Base-by-base conservation (phyloP, 64 coral and sea anemone genomes). In the Stylophora pistillata region DNA sequence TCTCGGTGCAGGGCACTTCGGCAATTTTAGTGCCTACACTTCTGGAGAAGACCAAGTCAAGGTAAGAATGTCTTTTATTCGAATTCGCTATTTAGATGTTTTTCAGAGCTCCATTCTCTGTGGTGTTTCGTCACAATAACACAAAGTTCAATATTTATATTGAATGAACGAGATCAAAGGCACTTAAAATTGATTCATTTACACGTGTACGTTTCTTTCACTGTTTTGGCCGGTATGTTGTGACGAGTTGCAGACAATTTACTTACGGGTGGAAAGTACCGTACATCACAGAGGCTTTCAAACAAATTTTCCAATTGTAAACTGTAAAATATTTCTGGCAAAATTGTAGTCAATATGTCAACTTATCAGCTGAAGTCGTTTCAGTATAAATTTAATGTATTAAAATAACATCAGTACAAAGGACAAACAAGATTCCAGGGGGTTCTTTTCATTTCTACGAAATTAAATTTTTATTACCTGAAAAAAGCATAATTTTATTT, bases 1-100 rank as follows among this genome's bases (percentile, higher is more conserved):
- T 95, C 12, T 99, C 97, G 10, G 93, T 91, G 0, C 97, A 99
- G 83, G 97, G 97, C 55, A 95, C 94, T 5, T 86, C 97, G 5
- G 87, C 81, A 15, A 95, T 99, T 34, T 17, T 99, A 17, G 82
- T 64, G n/a, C 60, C 81, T 13, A 30, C 59, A 53, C 23, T 88
- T 5, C 83, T 95, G 23, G 77, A 93, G 26, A 91, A 95, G 63
- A 93, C 71, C 15, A 78, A 91, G 53, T 92, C 91, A 56, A 94
- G 90, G 97, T 99, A 83, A 91, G 75, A 65, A 20, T 66, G 5
- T 74, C 15, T 84, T 70, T 69, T 15, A 37, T 47, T 82, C 41
- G 30, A 64, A 65, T 47, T 82, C 12, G 23, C 17, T 23, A 41
- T 26, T 71, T 16, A 30, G 30, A 82, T 68, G 58, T 60, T 69